A percentile compares a stretch with the other conserved stretches of the same genome.
phyloP scores from a whole-genome alignment of 2,797 vertebrate species.

The Molossus molossus region DNA sequence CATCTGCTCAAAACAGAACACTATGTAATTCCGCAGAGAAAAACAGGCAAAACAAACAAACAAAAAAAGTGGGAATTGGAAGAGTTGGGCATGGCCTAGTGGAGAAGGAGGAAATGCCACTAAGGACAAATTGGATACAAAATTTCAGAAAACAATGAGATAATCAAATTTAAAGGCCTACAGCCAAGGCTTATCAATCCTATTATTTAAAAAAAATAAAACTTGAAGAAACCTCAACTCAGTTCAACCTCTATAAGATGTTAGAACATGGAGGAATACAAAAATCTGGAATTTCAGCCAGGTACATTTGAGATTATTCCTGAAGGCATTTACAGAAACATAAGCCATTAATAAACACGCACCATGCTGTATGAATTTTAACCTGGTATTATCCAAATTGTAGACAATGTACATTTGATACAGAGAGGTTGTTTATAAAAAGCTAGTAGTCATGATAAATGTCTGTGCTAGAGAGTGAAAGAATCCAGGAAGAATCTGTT shows the following conservation, averaged over 20 bases:
- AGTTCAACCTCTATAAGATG: constrained; percentile 16
- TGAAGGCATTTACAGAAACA: background rate
- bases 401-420: background rate
- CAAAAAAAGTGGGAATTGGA: background rate
- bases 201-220: background rate
- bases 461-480: background rate
- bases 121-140: background rate
- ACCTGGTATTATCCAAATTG: background rate
- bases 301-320: background rate
- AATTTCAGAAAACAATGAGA: background rate
- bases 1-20: background rate
- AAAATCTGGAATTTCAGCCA: constrained; percentile 42
- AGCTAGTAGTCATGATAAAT: background rate
- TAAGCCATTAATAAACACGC: background rate
- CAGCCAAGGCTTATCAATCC: background rate
- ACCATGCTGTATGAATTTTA: background rate
- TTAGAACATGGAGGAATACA: background rate
- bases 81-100: background rate
- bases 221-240: background rate
- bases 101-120: background rate
- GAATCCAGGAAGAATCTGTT: background rate
- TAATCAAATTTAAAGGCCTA: background rate
- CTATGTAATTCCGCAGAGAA: background rate
- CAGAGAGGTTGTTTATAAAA: background rate
- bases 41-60: background rate